Evolutionary conservation across 2,113 vertebrate genomes (phyloP).

Genomic region (Maylandia zebra): DNA sequence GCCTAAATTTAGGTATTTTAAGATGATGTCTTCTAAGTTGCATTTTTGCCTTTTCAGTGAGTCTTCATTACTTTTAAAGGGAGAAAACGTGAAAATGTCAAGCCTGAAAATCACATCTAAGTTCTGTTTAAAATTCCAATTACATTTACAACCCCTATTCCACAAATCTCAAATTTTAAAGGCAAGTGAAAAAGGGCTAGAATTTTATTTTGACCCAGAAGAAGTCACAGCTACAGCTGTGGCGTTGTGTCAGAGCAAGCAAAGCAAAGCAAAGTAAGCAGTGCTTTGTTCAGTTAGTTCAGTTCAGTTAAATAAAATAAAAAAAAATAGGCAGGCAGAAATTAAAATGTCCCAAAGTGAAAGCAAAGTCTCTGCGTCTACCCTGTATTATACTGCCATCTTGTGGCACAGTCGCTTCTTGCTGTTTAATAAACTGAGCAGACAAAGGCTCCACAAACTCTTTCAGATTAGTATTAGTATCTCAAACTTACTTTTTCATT

Average conservation of each 20-base stretch:
- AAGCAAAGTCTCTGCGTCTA: background rate
- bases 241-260: background rate
- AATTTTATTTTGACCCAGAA: background rate
- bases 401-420: background rate
- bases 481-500: background rate
- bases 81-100: background rate
- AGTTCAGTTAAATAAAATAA: rapidly evolving
- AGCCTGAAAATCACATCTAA: background rate
- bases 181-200: background rate
- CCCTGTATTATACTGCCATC: background rate
- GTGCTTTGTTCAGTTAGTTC: background rate
- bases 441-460: background rate
- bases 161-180: background rate
- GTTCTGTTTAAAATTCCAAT: background rate
- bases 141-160: background rate
- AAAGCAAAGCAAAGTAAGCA: background rate
- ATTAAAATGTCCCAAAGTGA: background rate
- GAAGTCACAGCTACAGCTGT: background rate
- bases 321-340: background rate
- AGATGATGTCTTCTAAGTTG: background rate
- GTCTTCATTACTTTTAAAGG: background rate
- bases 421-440: background rate
- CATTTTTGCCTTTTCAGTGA: background rate
- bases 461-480: background rate
- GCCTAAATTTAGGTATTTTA: background rate